Evolutionary conservation across 2,113 vertebrate genomes (phyloP).

Genomic region (Xiphophorus couchianus): DNA sequence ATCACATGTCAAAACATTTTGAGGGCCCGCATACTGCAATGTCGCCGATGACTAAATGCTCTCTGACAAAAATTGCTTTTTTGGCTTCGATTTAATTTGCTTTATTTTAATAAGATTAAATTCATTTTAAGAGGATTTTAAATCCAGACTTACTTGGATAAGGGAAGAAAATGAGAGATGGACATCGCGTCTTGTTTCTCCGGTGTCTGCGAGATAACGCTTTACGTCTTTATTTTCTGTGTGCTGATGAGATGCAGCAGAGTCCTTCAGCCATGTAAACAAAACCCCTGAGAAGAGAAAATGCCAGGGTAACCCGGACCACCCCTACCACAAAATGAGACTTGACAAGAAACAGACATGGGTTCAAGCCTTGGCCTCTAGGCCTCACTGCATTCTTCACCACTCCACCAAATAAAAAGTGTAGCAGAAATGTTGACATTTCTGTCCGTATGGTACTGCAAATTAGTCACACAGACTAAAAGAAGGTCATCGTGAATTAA

Average conservation of each 20-base stretch:
- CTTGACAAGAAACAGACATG: conserved; percentile 77
- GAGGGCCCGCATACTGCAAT: conserved; percentile 35
- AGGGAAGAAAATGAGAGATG: background rate
- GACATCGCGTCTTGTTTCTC: conserved; percentile 13
- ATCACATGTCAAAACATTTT: conserved; percentile 75
- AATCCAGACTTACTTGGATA: background rate
- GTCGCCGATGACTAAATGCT: conserved; percentile 57
- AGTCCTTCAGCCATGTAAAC: conserved; percentile 71
- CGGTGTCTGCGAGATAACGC: conserved; percentile 19
- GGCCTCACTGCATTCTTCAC: conserved; percentile 61
- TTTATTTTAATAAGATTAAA: conserved; percentile 18
- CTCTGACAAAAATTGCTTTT: conserved; percentile 37
- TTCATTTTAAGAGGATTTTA: conserved; percentile 1
- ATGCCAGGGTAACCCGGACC: conserved; percentile 67
- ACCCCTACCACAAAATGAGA: conserved; percentile 66
- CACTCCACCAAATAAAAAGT: conserved; percentile 38
- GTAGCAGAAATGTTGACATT: conserved; percentile 47
- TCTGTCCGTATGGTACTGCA: conserved; percentile 22
- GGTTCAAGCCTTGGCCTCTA: conserved; percentile 70
- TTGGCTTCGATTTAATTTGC: conserved; percentile 21
- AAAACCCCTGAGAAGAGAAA: conserved; percentile 67
- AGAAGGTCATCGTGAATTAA: conserved; percentile 20
- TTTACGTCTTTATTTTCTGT: conserved; percentile 44
- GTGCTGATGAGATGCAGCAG: conserved; percentile 74
- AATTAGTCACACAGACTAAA: conserved; percentile 44